These are phyloP conservation scores for Penaeus monodon DNA, from an alignment of 2,888 invertebrate species.

Conservation along the genomic window DNA sequence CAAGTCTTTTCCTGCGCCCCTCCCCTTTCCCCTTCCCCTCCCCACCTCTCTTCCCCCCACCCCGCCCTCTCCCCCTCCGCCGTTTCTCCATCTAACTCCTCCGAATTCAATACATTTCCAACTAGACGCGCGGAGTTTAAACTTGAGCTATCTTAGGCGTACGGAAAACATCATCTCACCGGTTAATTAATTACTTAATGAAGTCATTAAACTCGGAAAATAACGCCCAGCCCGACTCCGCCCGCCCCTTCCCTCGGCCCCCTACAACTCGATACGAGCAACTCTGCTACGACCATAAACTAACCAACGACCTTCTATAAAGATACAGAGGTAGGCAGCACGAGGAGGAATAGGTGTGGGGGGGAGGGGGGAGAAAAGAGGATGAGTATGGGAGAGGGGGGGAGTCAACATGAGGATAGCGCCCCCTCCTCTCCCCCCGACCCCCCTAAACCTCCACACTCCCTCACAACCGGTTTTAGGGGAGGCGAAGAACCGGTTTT, in stretches of 20 bases:
- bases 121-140: no score
- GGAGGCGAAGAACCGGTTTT: slow-evolving; percentile 24
- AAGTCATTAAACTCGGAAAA: no score
- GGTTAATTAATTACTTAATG: no score
- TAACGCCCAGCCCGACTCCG: not conserved
- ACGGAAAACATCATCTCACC: no score
- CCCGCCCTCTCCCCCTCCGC: slow-evolving; percentile 15
- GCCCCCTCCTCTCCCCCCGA: not conserved
- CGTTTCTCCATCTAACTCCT: not conserved
- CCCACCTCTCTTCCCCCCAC: not conserved
- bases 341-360: not conserved
- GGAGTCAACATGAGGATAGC: not conserved
- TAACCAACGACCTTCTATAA: slow-evolving; percentile 44
- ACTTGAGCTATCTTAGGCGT: no score
- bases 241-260: not conserved
- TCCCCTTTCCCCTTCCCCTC: not conserved
- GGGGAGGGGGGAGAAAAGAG: no score
- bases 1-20: not conserved
- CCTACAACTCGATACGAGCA: not conserved
- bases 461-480: slow-evolving; percentile 16
- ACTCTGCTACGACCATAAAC: slow-evolving; percentile 30
- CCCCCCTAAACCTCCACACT: slow-evolving; percentile 19
- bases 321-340: slow-evolving; percentile 28
- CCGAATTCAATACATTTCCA: not conserved
- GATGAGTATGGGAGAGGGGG: not conserved